Evolutionary conservation across 2,888 invertebrate species (phyloP).

Genomic region (Parnassius orleans): DNA sequence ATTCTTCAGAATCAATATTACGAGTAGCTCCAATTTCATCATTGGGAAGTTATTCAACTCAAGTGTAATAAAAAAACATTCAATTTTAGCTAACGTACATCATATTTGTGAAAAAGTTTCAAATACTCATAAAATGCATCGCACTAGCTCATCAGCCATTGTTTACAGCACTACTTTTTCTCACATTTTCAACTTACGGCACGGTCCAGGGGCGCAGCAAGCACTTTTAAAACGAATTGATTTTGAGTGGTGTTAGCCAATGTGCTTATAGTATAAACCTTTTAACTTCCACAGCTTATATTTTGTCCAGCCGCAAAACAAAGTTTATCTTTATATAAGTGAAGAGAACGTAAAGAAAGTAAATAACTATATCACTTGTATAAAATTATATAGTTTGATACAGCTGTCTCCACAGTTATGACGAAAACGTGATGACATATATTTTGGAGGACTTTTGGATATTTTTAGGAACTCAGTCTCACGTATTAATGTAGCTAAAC

Average conservation of each 20-base stretch:
- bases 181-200: background rate
- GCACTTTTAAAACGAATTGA: background rate
- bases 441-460: conserved; percentile 73
- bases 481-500: conserved; percentile 30
- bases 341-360: too few relatives aligned
- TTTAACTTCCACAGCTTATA: too few relatives aligned
- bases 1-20: too few relatives aligned
- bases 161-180: background rate
- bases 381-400: background rate
- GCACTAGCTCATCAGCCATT: background rate
- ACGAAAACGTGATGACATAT: conserved; percentile 49
- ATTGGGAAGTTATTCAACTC: too few relatives aligned
- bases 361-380: background rate
- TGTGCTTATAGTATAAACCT: too few relatives aligned
- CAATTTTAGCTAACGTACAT: too few relatives aligned
- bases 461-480: conserved; percentile 60
- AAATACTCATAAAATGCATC: too few relatives aligned
- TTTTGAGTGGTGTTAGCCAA: background rate
- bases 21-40: too few relatives aligned
- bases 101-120: too few relatives aligned
- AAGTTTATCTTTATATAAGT: background rate
- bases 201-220: background rate
- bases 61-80: too few relatives aligned
- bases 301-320: too few relatives aligned
- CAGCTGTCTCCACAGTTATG: conserved; percentile 38